A percentile compares a stretch with the other conserved stretches of the same genome.
Evolutionary conservation across 2,888 invertebrate genomes (phyloP).

Genomic region (Metallyticus violacea): DNA sequence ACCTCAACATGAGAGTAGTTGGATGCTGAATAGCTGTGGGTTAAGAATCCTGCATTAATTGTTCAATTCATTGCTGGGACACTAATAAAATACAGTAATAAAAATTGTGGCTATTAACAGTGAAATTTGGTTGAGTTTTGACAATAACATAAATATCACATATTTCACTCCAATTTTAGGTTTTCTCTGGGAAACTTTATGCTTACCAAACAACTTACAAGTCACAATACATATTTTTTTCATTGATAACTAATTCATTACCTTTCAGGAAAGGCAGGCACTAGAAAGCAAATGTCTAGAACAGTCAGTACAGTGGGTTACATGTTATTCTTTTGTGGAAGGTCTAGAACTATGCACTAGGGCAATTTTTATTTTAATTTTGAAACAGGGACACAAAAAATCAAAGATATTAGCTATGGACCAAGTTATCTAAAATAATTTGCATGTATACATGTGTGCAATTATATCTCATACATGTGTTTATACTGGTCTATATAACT

Average conservation of each 20-base stretch:
- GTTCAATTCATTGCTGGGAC: not conserved
- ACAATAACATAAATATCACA: not conserved
- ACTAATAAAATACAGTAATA: not conserved
- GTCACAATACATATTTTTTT: not conserved
- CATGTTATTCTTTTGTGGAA: not conserved
- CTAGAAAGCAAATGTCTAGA: constrained; percentile 24
- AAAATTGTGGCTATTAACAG: not conserved
- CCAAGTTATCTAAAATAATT: constrained; percentile 29
- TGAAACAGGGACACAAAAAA: constrained; percentile 19
- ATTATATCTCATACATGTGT: not conserved
- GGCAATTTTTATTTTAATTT: constrained; percentile 19
- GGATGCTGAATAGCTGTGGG: not conserved
- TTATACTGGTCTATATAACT: constrained; percentile 2
- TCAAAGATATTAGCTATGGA: constrained; percentile 14
- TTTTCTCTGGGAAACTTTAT: not conserved
- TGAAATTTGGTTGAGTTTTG: not conserved
- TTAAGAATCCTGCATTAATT: not conserved
- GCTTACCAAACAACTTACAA: not conserved
- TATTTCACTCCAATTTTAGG: not conserved
- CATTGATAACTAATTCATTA: not conserved
- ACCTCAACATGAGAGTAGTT: not conserved
- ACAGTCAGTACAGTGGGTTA: not conserved
- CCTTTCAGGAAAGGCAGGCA: constrained; percentile 11
- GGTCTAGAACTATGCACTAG: constrained; percentile 18
- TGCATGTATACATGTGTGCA: constrained; percentile 17